Conservation (phyloP, 1,140 invertebrate species). For the Rhysida immarginata region DNA sequence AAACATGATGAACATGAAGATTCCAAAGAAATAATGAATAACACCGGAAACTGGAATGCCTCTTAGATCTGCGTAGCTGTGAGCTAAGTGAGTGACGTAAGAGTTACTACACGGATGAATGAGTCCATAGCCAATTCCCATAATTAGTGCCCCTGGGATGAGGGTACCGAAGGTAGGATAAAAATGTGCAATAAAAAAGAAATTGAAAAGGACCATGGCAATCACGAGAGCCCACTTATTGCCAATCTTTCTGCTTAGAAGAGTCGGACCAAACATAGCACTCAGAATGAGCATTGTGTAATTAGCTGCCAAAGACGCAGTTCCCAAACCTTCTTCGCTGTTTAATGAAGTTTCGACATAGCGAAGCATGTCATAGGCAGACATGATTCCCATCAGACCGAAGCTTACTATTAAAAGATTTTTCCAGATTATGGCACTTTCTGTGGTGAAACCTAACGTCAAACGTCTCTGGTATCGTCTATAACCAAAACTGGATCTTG, state of each 20-base stretch:
- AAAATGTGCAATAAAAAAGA: slow-evolving; percentile 87
- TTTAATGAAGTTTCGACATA: not conserved
- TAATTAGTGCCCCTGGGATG: slow-evolving; percentile 70
- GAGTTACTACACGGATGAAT: not conserved
- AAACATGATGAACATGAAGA: slow-evolving; percentile 96
- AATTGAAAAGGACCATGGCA: slow-evolving; percentile 78
- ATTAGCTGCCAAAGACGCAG: slow-evolving; percentile 1
- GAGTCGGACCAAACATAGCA: slow-evolving; percentile 66
- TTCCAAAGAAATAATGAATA: slow-evolving; percentile 88
- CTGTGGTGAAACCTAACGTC: too few relatives aligned
- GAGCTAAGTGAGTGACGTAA: not conserved
- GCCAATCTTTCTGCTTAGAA: slow-evolving; percentile 72
- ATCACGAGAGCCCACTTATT: slow-evolving; percentile 88
- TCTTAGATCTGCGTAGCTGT: not conserved
- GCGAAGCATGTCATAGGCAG: slow-evolving; percentile 1
- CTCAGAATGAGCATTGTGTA: not conserved
- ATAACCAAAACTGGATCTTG: too few relatives aligned
- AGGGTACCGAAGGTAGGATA: slow-evolving; percentile 76
- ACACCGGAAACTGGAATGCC: slow-evolving; percentile 49
- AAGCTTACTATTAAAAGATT: not conserved
- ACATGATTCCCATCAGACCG: not conserved
- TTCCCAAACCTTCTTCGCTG: too few relatives aligned
- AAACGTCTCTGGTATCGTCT: too few relatives aligned
- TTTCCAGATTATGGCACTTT: too few relatives aligned
- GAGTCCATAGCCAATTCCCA: slow-evolving; percentile 49